These are phyloP conservation scores for Ascaphus truei DNA, from an alignment of 2,113 vertebrate species.

Conservation along the genomic window DNA sequence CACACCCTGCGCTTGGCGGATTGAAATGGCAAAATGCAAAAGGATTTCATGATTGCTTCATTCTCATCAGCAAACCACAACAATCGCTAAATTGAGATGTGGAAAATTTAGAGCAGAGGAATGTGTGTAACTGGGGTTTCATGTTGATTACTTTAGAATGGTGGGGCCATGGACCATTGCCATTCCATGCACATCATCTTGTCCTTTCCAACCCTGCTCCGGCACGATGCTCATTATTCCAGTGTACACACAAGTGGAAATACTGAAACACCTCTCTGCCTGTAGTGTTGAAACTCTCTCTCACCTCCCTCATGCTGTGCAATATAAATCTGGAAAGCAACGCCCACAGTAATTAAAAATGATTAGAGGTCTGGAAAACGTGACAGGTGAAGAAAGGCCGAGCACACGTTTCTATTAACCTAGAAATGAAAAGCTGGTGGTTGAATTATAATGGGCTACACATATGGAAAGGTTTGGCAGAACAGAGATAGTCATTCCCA, in stretches of 20 bases:
- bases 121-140: slow-evolving; percentile 2
- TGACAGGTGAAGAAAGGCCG: neutral
- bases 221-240: slow-evolving; percentile 1
- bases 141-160: neutral
- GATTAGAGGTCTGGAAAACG: neutral
- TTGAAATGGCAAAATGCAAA: slow-evolving; percentile 23
- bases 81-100: slow-evolving; percentile 27
- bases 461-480: too few species aligned
- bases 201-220: neutral
- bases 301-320: neutral
- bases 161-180: neutral
- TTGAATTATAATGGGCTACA: too few species aligned
- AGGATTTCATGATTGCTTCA: neutral
- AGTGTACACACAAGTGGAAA: neutral
- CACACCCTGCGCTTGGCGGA: slow-evolving; percentile 14
- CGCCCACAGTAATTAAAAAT: neutral
- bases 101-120: slow-evolving; percentile 5
- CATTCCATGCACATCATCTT: neutral
- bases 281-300: neutral
- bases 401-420: neutral
- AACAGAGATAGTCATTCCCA: too few species aligned
- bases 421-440: neutral
- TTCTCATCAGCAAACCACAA: slow-evolving; percentile 32
- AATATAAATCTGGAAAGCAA: neutral
- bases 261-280: neutral